Percentiles rank a stretch among this genome's conserved stretches.
phyloP scores from a whole-genome alignment of 2,797 vertebrate genomes.

The Pristis pectinata region DNA sequence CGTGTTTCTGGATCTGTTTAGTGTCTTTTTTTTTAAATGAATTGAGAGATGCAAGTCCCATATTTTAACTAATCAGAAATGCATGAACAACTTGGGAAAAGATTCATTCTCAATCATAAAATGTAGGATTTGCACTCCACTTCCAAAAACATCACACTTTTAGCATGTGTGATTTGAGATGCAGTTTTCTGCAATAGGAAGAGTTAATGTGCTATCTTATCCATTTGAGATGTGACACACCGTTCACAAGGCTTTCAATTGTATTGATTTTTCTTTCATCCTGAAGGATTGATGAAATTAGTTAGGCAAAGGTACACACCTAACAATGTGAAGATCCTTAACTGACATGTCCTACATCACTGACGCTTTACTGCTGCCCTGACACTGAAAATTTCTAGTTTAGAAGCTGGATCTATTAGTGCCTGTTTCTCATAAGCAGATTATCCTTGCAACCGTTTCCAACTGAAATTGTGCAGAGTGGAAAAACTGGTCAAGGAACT shows the following conservation, averaged over 20 bases:
- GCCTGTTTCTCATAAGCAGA: too few relatives aligned
- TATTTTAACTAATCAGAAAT: background rate
- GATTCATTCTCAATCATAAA: too few relatives aligned
- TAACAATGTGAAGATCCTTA: background rate
- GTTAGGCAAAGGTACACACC: background rate
- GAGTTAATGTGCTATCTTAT: background rate
- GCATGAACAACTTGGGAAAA: background rate
- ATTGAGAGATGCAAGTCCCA: background rate
- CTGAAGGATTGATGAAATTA: background rate
- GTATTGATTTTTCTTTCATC: background rate
- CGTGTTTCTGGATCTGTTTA: background rate
- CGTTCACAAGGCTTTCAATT: background rate
- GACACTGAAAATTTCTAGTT: too few relatives aligned
- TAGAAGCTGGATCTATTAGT: too few relatives aligned
- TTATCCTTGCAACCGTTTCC: too few relatives aligned
- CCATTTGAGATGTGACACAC: background rate
- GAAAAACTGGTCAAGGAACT: too few relatives aligned
- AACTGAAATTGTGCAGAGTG: too few relatives aligned
- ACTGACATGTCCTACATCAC: background rate
- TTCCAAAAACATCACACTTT: too few relatives aligned
- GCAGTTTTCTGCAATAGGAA: background rate
- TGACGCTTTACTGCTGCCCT: background rate
- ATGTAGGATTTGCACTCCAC: too few relatives aligned
- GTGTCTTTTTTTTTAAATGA: background rate
- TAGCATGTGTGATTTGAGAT: too few relatives aligned